Percentiles rank a stretch among this genome's conserved stretches.
Evolutionary conservation across 2,797 vertebrate species (phyloP).

Genomic region (Enteromius treurensis): DNA sequence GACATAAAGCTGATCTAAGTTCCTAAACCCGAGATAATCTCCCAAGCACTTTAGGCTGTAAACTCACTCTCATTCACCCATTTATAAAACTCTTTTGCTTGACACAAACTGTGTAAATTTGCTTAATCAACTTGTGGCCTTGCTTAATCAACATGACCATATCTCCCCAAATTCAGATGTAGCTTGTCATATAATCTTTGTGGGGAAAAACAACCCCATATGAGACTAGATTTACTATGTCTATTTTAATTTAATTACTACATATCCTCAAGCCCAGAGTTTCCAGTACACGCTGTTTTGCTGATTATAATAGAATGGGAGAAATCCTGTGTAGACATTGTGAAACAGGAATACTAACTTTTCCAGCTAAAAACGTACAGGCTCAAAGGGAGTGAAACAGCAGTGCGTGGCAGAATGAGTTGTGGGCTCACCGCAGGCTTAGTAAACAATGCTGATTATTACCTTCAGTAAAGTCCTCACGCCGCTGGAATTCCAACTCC

Average conservation of each 20-base stretch:
- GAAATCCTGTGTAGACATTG: neutral
- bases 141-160: neutral
- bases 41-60: neutral
- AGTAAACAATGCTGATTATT: constrained; percentile 36
- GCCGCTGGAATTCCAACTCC: constrained; percentile 39
- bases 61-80: constrained; percentile 8
- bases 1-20: constrained; percentile 10
- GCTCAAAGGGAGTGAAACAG: neutral
- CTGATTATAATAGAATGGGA: neutral
- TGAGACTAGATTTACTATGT: neutral
- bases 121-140: neutral
- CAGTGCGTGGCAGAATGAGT: neutral
- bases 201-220: neutral
- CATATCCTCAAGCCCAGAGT: neutral
- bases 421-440: constrained; percentile 33
- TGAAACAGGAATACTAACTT: neutral
- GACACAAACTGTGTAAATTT: neutral
- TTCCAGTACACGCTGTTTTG: neutral
- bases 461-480: constrained; percentile 38
- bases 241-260: neutral
- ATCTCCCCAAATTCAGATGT: neutral
- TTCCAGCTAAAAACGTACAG: neutral
- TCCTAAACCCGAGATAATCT: constrained; percentile 23
- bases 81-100: neutral
- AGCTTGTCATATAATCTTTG: neutral